Percentiles rank a stretch among this genome's conserved stretches.
phyloP scores from a whole-genome alignment of 2,113 vertebrate species.

The Oceanites oceanicus region DNA sequence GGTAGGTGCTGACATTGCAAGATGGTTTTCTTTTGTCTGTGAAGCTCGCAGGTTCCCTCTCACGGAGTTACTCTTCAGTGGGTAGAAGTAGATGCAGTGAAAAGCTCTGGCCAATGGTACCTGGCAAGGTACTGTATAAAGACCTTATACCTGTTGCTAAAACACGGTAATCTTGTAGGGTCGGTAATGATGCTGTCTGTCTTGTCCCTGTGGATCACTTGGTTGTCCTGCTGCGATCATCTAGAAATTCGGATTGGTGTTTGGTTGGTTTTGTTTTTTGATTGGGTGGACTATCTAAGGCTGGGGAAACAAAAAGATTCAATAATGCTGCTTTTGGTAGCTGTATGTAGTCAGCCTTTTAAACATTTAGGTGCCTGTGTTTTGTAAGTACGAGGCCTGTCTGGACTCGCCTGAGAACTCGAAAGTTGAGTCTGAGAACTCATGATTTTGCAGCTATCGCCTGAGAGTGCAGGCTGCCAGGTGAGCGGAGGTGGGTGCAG shows the following conservation, averaged over 20 bases:
- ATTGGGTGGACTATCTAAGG: background rate
- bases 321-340: background rate
- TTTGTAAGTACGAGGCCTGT: conserved; percentile 46
- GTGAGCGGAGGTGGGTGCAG: conserved; percentile 25
- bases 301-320: background rate
- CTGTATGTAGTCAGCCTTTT: background rate
- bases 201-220: background rate
- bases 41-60: background rate
- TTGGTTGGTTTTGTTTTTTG: background rate
- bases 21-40: background rate
- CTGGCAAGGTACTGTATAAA: background rate
- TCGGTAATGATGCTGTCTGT: background rate
- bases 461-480: conserved; percentile 26
- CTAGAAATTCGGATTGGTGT: fast-evolving
- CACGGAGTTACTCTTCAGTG: fast-evolving
- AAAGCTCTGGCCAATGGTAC: background rate
- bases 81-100: background rate
- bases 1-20: background rate
- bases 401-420: conserved; percentile 50
- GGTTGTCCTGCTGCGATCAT: background rate
- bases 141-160: background rate
- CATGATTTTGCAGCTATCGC: conserved; percentile 55
- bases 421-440: conserved; percentile 65
- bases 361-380: conserved; percentile 6
- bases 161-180: background rate